Base-by-base conservation (phyloP, 1,140 invertebrate species). In the Leptopilina clavipes region DNA sequence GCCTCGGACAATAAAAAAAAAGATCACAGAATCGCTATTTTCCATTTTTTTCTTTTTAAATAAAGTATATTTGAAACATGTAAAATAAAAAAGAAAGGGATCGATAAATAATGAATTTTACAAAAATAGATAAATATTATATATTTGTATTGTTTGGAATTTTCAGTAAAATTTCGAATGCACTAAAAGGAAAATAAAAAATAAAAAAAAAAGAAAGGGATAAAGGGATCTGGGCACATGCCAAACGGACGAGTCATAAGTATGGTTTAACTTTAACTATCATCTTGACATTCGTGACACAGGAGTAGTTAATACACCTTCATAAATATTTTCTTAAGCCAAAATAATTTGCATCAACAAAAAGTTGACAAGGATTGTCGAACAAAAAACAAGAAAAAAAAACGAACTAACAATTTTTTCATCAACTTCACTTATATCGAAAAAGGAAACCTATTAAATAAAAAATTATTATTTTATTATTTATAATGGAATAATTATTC, bases 91-190 rank as follows among this genome's bases (percentile, higher is more conserved):
- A 31, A 31, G 6, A 31, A 31, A 31, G 6, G 6, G 2, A 31
- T 31, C 6, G 25, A n/a, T n/a, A n/a, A n/a, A n/a, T n/a, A n/a
- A n/a, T n/a, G n/a, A n/a, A n/a, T n/a, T n/a, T n/a, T n/a, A n/a
- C n/a, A n/a, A n/a, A n/a, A n/a, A n/a, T n/a, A n/a, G n/a, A n/a
- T n/a, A n/a, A n/a, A n/a, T n/a, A n/a, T n/a, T n/a, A n/a, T n/a
- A n/a, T n/a, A n/a, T n/a, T n/a, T n/a, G n/a, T n/a, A n/a, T n/a
- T n/a, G n/a, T 31, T 31, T 31, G 25, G 1, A 31, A 31, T 1
- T 31, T 31, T 31, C 25, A 31, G 25, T 2, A 31, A 31, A 31
- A 31, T 31, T 73, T 75, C 76, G n/a, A 78, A 78, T 37, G 76
- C 14, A 70, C 76, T 70, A n/a, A n/a, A n/a, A n/a, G n/a, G n/a